Percentiles rank a stretch among this genome's conserved stretches.
phyloP scores from a whole-genome alignment of 2,113 vertebrate genomes.

The Pantherophis guttatus region DNA sequence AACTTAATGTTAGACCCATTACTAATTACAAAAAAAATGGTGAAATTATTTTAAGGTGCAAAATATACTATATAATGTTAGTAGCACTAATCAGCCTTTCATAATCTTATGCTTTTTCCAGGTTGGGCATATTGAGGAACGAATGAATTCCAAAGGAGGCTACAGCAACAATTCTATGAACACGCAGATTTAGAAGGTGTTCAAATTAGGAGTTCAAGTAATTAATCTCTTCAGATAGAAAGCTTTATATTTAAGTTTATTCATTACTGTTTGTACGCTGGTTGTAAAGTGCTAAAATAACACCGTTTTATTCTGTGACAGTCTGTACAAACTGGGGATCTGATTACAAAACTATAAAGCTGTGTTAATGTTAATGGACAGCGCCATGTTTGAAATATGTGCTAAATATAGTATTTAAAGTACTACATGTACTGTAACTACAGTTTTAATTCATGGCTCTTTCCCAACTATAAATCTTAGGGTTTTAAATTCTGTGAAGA shows the following conservation, averaged over 20 bases:
- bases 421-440: background rate
- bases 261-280: background rate
- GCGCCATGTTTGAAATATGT: background rate
- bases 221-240: background rate
- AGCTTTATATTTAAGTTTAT: background rate
- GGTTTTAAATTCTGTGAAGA: background rate
- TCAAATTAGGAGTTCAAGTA: conserved; percentile 34
- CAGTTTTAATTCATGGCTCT: background rate
- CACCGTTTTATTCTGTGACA: background rate
- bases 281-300: background rate
- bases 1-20: background rate
- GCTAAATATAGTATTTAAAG: background rate
- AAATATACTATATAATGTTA: background rate
- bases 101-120: conserved; percentile 37
- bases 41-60: background rate
- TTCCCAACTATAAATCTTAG: background rate
- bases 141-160: conserved; percentile 89
- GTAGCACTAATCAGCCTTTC: background rate
- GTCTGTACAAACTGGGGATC: background rate
- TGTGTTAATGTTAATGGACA: background rate
- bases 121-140: conserved; percentile 79
- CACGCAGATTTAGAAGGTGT: conserved; percentile 70
- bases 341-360: background rate
- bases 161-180: conserved; percentile 74
- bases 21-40: background rate